Percentiles rank a stretch among this genome's conserved stretches.
phyloP scores from a whole-genome alignment of 2,797 vertebrate species.

The Varecia variegata region DNA sequence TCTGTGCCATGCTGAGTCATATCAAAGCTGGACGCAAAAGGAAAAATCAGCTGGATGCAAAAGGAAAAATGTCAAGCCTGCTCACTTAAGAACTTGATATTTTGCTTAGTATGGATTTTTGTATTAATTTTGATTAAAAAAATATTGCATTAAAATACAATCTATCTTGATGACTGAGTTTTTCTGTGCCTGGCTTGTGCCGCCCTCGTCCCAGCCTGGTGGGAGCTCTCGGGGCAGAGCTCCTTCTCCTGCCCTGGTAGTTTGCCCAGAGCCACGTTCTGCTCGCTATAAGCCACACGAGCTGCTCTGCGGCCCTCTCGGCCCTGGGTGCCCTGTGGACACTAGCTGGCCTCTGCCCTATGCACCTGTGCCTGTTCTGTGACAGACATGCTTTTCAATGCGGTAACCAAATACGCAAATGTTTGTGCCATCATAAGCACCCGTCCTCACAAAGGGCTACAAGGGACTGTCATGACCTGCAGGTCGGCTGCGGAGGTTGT shows the following conservation, averaged over 20 bases:
- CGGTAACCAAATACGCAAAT: neutral
- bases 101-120: neutral
- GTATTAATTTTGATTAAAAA: neutral
- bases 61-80: neutral
- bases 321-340: fast-evolving
- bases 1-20: neutral
- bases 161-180: neutral
- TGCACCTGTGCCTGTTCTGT: neutral
- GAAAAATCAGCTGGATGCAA: neutral
- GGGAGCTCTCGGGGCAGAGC: no score
- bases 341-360: neutral
- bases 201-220: fast-evolving
- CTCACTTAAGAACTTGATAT: neutral
- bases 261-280: neutral
- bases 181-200: neutral
- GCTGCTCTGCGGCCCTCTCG: neutral
- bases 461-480: neutral
- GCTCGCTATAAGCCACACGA: neutral
- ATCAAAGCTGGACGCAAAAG: neutral
- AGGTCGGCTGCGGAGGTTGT: fast-evolving
- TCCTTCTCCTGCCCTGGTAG: neutral
- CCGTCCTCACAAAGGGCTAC: neutral
- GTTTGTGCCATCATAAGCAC: neutral
- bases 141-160: no score
- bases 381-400: neutral